Evolutionary conservation across 1,140 invertebrate genomes (phyloP).

Genomic region (Papilio dardanus): DNA sequence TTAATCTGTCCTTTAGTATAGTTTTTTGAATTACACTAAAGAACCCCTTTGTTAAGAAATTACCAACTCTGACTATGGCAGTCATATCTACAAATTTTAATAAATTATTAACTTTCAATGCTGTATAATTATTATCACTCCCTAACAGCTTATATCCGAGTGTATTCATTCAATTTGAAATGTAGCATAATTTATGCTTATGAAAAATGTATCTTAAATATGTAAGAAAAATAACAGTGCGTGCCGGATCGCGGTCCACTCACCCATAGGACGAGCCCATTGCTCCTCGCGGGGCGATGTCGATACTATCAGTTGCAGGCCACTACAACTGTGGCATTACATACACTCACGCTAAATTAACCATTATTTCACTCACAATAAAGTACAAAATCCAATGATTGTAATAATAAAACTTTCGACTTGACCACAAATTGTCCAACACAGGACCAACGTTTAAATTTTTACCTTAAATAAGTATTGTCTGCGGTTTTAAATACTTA

Average conservation of each 20-base stretch:
- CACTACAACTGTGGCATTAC: constrained; percentile 42
- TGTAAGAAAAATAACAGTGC: constrained; percentile 11
- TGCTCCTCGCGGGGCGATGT: constrained; percentile 51
- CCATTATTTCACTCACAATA: constrained; percentile 1
- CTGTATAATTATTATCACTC: no score
- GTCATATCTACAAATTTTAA: no score
- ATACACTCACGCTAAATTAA: constrained; percentile 35
- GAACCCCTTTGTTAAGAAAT: no score
- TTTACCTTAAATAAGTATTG: constrained; percentile 47
- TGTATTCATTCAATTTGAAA: neutral
- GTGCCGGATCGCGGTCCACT: constrained; percentile 50
- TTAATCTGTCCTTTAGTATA: no score
- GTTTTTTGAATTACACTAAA: no score
- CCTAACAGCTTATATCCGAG: no score
- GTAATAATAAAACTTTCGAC: constrained; percentile 45
- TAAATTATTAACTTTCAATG: no score
- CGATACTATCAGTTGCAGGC: constrained; percentile 60
- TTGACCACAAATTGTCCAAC: constrained; percentile 43
- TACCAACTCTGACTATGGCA: no score
- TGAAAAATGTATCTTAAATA: neutral
- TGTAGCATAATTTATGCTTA: neutral
- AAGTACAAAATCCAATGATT: constrained; percentile 30
- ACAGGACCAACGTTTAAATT: constrained; percentile 47
- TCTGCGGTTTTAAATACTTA: constrained; percentile 41
- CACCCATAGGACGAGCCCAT: constrained; percentile 54